phyloP scores from a whole-genome alignment of 2,888 invertebrate species.

The Microctonus hyperodae region DNA sequence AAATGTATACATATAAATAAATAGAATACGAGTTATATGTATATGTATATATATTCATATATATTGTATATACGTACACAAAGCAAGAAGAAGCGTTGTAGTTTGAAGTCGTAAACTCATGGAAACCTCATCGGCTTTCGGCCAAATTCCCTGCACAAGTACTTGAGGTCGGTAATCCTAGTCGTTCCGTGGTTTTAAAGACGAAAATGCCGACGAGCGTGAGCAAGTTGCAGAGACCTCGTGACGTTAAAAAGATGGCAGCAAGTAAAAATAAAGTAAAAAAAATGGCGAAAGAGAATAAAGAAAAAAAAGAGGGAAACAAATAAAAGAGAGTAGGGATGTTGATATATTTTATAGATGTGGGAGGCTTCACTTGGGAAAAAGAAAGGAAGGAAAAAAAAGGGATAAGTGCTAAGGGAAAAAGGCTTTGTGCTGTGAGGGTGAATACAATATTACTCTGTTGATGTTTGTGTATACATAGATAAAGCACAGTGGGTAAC shows the following conservation, averaged over 20 bases:
- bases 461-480: background rate
- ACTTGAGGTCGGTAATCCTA: slow-evolving; percentile 48
- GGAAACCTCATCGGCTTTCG: slow-evolving; percentile 39
- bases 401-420: background rate
- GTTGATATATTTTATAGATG: slow-evolving; percentile 19
- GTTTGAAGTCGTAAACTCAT: slow-evolving; percentile 36
- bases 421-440: background rate
- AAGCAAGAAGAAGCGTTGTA: slow-evolving; percentile 3
- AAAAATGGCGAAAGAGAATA: background rate
- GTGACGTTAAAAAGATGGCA: slow-evolving; percentile 5
- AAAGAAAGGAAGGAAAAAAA: background rate
- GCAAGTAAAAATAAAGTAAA: background rate
- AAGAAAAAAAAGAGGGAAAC: background rate
- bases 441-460: background rate
- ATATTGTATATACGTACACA: background rate
- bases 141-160: slow-evolving; percentile 44
- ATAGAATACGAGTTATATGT: background rate
- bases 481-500: background rate
- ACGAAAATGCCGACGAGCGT: slow-evolving; percentile 23
- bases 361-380: background rate
- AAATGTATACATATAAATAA: background rate
- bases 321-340: background rate
- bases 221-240: slow-evolving; percentile 21
- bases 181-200: slow-evolving; percentile 43
- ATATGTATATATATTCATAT: too few relatives aligned